Base-by-base conservation (phyloP, 64 coral and sea anemone species). In the Stylophora pistillata region DNA sequence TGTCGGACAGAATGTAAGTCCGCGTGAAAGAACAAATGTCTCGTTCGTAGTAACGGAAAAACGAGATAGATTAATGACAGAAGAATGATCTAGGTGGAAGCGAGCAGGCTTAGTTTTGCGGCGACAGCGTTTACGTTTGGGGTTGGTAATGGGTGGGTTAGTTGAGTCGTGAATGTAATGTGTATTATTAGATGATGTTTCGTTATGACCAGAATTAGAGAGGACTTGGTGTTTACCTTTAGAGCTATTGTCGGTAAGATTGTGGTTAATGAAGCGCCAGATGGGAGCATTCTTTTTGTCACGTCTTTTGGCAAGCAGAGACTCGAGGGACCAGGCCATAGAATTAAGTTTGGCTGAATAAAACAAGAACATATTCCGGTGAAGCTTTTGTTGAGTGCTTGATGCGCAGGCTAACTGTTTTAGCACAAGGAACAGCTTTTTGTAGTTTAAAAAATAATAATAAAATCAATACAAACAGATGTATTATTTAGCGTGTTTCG, bases 1-100 rank as follows among this genome's bases (percentile, higher is more conserved):
- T 55, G 74, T 89, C 33, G 87, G 87, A 69, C 87, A 89, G 78
- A 89, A 89, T 65, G 87, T 89, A 2, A 89, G 87, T 65, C 87
- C 76, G 70, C 76, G 62, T 14, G 87, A 78, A 61, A 89, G 87
- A 34, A 79, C 41, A 89, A 76, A 89, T 78, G 79, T 78, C 78
- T 89, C 87, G 16, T 89, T 76, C 1, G 86, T 56, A 89, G 59
- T 13, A 77, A 88, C 76, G 52, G 86, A 14, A 59, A 74, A 76
- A 77, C 61, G 41, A 64, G 86, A 88, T 4, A 89, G 41, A 78
- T 89, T 89, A 61, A 89, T 53, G 31, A 89, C 87, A 78, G 56
- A 89, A 78, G 73, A 25, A 21, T 62, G 74, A 47, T 89, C 74
- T 61, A 77, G 87, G 5, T 28, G 4, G 64, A 66, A 63, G 9